phyloP scores from a whole-genome alignment of 2,797 vertebrate genomes.

The Spinus pinus region DNA sequence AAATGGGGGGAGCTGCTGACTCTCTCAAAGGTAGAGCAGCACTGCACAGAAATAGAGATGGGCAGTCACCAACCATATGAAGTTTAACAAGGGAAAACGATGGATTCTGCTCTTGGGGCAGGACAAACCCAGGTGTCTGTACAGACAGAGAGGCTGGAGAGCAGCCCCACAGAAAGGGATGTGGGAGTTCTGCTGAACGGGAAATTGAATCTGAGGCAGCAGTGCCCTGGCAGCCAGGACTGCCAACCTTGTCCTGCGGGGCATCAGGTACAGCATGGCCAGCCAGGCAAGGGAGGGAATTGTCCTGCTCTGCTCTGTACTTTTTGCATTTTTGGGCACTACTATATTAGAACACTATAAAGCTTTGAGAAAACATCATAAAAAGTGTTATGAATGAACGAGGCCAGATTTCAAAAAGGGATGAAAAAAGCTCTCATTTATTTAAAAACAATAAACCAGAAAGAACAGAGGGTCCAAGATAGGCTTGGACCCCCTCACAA shows the following conservation, averaged over 20 bases:
- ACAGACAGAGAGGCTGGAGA: neutral
- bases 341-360: neutral
- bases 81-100: neutral
- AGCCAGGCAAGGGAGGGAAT: accelerated
- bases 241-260: accelerated
- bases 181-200: no score
- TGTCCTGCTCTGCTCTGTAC: neutral
- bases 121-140: accelerated
- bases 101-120: neutral
- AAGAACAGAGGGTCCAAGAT: no score
- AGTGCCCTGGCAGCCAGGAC: neutral
- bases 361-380: neutral
- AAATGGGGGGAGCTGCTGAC: neutral
- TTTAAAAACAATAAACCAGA: no score
- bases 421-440: no score
- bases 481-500: no score
- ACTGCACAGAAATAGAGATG: neutral
- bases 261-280: accelerated
- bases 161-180: accelerated
- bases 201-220: accelerated
- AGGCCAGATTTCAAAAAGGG: no score
- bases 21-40: accelerated
- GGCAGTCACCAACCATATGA: no score
- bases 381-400: neutral
- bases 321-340: neutral